phyloP scores from a whole-genome alignment of 2,113 vertebrate species.

The Oriolus oriolus region DNA sequence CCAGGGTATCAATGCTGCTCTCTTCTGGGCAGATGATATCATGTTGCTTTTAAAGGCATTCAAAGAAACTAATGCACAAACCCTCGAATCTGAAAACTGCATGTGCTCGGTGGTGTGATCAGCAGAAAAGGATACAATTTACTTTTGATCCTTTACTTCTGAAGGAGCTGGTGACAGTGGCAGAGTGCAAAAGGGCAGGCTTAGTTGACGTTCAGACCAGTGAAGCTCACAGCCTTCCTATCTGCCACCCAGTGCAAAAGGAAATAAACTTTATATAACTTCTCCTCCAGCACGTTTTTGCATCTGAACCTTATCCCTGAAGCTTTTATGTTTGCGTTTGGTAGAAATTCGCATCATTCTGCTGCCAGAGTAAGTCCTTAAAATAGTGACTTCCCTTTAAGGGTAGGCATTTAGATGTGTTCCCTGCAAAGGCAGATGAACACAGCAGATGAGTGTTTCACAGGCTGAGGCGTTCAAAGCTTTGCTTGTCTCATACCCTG shows the following conservation, averaged over 20 bases:
- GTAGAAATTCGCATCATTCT: neutral
- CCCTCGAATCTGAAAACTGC: neutral
- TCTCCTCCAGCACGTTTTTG: neutral
- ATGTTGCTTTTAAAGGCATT: neutral
- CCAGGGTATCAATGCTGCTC: neutral
- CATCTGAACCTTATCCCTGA: neutral
- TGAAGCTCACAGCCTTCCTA: neutral
- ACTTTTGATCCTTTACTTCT: neutral
- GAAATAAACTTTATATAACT: neutral
- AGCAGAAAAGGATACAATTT: neutral
- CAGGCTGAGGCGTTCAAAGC: neutral
- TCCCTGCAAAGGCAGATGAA: conserved; percentile 17
- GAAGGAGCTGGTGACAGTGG: neutral
- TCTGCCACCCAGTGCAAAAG: neutral
- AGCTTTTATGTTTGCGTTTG: neutral
- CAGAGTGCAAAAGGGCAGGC: neutral
- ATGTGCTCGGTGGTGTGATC: neutral
- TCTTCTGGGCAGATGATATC: conserved; percentile 8
- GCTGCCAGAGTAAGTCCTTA: neutral
- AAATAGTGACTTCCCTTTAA: conserved; percentile 51
- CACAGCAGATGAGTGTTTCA: neutral
- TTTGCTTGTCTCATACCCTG: neutral
- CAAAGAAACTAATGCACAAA: neutral
- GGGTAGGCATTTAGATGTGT: neutral
- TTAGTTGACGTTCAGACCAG: fast-evolving